Evolutionary conservation across 2,113 vertebrate species (phyloP), one percentile per base, ranked within the genome.

Genomic region (Ia io): DNA sequence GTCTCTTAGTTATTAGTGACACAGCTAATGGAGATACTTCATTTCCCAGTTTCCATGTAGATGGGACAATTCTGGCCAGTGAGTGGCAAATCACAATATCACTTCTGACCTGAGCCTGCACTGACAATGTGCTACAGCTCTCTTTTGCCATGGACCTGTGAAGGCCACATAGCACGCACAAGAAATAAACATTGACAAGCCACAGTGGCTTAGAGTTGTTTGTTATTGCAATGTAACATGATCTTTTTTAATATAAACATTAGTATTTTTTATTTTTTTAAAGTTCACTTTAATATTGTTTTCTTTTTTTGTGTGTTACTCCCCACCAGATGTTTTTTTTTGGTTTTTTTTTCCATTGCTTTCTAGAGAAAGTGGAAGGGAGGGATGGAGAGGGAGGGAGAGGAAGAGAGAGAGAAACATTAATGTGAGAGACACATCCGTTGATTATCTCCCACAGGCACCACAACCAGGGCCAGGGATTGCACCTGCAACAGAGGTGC

Each of bases 51-150:
- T 49, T 28, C 2, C 22, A 53, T 18, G 18, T 1, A 40, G 32
- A 70, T 17, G 6, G 40, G 6, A 63, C 40, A 42, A 10, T 30
- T 47, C 23, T 47, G 13, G 8, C 2, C 28, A n/a, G 2, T 80
- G 32, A n/a, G 4, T 51, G 82, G 1, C 37, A 30, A 49, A 63
- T 56, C 32, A 86, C 42, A 85, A 7, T 32, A 56, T 63, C 47
- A 65, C 67, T 63, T 42, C 47, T 71, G 25, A 71, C 9, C 1
- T 30, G 12, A 73, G 14, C 1, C 30, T 69, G 70, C 82, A 30
- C 11, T 30, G 47, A 69, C 22, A 83, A 23, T 0, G 8, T 12
- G 20, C 53, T 3, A 42, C 7, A 13, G 0, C 1, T 44, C 0
- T 16, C 6, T 30, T 89, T 67, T 63, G n/a, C 23, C 51, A n/a